Evolutionary conservation across 2,888 invertebrate species (phyloP).

Genomic region (Thymelicus lineola): DNA sequence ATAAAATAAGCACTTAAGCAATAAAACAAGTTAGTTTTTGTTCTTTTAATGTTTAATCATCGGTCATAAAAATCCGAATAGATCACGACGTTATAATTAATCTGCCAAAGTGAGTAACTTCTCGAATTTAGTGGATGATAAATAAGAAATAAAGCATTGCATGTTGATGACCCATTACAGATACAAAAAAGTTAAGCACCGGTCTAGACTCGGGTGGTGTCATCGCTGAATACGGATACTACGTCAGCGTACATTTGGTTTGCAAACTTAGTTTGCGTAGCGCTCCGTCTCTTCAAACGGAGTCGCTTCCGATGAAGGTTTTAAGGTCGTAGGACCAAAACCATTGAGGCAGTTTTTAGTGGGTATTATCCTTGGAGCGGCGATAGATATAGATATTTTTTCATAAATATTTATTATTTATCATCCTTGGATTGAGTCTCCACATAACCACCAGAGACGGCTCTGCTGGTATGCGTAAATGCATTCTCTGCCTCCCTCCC

Average conservation of each 20-base stretch:
- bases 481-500: too few species aligned
- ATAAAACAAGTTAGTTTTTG: not conserved
- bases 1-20: not conserved
- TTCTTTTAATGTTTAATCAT: not conserved
- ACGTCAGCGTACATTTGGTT: conserved; percentile 21
- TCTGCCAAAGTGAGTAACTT: not conserved
- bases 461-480: too few species aligned
- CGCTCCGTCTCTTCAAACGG: too few species aligned
- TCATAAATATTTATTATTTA: too few species aligned
- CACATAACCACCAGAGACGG: too few species aligned
- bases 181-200: conserved; percentile 46
- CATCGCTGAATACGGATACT: conserved; percentile 50
- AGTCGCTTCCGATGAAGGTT: too few species aligned
- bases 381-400: too few species aligned
- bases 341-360: too few species aligned
- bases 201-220: conserved; percentile 50
- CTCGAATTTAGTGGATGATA: not conserved
- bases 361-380: too few species aligned
- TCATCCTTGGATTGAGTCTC: too few species aligned
- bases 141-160: conserved; percentile 11
- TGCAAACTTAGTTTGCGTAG: conserved; percentile 6
- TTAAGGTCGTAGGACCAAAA: too few species aligned
- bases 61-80: conserved; percentile 9
- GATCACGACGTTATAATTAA: conserved; percentile 17
- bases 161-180: conserved; percentile 34